These are phyloP conservation scores for Guaruba guarouba DNA, from an alignment of 2,113 vertebrate species.

Conservation along the genomic window DNA sequence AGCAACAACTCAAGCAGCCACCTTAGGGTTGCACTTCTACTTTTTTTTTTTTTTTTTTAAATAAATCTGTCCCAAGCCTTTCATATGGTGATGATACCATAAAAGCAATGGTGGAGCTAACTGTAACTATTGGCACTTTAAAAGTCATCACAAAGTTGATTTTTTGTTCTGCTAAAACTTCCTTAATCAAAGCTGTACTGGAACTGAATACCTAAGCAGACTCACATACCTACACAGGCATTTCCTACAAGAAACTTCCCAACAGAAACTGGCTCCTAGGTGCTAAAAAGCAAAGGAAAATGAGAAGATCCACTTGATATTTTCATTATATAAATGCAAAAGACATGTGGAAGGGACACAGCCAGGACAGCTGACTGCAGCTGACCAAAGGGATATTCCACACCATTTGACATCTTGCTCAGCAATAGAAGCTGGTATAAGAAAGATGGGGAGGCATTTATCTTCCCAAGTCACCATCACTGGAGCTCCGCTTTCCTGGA, in stretches of 20 bases:
- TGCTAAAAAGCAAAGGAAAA: neutral
- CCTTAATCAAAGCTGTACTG: neutral
- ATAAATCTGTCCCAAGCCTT: neutral
- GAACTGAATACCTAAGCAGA: neutral
- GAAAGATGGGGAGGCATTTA: neutral
- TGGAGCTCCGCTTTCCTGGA: neutral
- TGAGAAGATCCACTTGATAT: neutral
- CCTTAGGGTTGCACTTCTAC: neutral
- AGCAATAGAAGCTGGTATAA: neutral
- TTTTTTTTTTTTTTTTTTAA: neutral
- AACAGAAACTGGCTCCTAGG: neutral
- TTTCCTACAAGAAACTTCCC: neutral
- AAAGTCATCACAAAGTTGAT: neutral
- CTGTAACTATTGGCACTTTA: neutral
- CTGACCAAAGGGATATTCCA: neutral
- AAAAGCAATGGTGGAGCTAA: neutral
- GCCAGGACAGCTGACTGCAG: neutral
- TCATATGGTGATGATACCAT: neutral
- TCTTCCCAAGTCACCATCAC: neutral
- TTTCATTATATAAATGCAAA: neutral
- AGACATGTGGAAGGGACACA: neutral
- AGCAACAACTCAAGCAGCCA: neutral
- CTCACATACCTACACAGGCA: neutral
- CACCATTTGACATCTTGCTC: neutral
- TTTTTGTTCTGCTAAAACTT: neutral